Evolutionary conservation across 2,888 invertebrate genomes (phyloP).

Genomic region (Epirrhoe tristata): DNA sequence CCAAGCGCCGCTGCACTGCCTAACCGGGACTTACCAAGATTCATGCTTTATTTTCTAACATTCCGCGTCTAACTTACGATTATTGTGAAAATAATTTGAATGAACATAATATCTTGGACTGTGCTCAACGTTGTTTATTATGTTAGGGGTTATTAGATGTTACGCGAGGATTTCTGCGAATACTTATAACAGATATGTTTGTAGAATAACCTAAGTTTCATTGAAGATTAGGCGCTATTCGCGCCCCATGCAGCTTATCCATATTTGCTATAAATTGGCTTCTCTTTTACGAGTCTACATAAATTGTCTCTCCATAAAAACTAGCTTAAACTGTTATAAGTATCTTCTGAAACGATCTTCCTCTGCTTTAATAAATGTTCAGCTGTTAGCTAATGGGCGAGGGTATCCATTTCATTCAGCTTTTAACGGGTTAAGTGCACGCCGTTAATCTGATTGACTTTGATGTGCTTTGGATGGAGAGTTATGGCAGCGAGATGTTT

Average conservation of each 20-base stretch:
- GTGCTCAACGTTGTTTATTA: not conserved
- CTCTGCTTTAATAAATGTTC: slow-evolving; percentile 14
- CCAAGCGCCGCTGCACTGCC: slow-evolving; percentile 33
- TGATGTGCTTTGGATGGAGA: slow-evolving; percentile 21
- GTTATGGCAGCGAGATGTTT: slow-evolving; percentile 4
- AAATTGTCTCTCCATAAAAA: slow-evolving; percentile 5
- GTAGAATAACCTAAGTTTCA: not conserved
- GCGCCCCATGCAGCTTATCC: not conserved
- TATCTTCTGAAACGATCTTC: slow-evolving; percentile 20
- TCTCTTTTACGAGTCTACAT: slow-evolving; percentile 10
- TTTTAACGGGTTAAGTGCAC: slow-evolving; percentile 19
- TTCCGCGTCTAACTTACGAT: slow-evolving; percentile 2
- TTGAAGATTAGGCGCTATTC: not conserved
- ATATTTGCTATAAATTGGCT: not conserved
- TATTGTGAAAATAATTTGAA: not conserved
- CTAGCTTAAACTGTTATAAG: slow-evolving; percentile 12
- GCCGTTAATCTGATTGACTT: slow-evolving; percentile 25
- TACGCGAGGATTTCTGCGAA: not conserved
- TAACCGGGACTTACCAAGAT: slow-evolving; percentile 16
- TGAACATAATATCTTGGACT: not conserved
- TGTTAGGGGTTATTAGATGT: too few species aligned
- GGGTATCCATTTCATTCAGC: slow-evolving; percentile 24
- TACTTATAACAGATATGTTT: not conserved
- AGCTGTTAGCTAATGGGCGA: slow-evolving; percentile 20
- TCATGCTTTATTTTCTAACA: slow-evolving; percentile 19